A percentile compares a stretch with the other conserved stretches of the same genome.
Evolutionary conservation across 2,113 vertebrate species (phyloP).

Genomic region (Saimiri boliviensis): DNA sequence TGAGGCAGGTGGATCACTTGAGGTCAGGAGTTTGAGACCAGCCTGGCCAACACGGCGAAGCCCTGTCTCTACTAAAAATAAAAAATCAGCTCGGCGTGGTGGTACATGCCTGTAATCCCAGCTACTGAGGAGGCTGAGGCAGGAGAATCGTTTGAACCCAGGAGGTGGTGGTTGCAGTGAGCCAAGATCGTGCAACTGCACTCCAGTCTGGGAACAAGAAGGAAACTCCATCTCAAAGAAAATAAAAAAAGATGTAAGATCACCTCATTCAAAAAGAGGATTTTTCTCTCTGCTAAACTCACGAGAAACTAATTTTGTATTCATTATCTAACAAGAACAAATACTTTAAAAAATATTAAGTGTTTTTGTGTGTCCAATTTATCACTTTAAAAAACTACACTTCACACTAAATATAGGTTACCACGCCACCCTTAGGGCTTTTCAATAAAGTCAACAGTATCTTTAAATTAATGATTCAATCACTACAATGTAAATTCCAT

Average conservation of each 20-base stretch:
- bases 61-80: no score
- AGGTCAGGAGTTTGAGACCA: no score
- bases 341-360: background rate
- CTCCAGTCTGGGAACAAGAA: no score
- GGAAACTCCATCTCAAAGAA: no score
- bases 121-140: no score
- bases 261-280: background rate
- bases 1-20: no score
- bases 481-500: background rate
- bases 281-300: constrained; percentile 34
- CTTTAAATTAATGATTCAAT: constrained; percentile 40
- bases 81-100: no score
- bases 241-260: background rate
- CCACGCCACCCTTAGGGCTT: background rate
- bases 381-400: constrained; percentile 21
- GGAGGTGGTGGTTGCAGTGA: no score
- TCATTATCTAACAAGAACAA: constrained; percentile 52
- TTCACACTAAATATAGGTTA: constrained; percentile 20
- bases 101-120: no score
- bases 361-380: constrained; percentile 7
- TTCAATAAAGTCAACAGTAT: constrained; percentile 24
- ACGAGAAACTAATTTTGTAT: constrained; percentile 32
- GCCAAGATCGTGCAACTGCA: no score
- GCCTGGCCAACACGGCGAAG: no score
- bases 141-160: no score